Percentiles rank a stretch among this genome's conserved stretches.
Conservation (phyloP, 2,888 invertebrate genomes). For the Epistrophella euchroma region DNA sequence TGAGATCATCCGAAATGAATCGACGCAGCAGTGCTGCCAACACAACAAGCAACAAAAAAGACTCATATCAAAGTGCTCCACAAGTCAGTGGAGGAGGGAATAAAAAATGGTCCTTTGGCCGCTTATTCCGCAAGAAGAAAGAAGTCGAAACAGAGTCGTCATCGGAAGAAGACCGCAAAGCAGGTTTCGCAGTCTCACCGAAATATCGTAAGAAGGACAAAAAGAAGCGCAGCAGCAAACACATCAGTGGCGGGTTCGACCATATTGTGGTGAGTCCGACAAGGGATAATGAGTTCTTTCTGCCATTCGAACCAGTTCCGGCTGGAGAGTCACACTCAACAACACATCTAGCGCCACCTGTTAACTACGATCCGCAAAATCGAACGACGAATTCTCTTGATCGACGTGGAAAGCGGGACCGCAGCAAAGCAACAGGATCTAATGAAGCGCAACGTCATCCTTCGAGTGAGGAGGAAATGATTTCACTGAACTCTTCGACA, state of each 20-base stretch:
- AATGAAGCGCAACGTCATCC: conserved; percentile 73
- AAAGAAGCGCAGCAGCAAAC: conserved; percentile 85
- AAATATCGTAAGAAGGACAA: conserved; percentile 81
- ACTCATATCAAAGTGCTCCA: conserved; percentile 84
- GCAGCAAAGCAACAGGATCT: conserved; percentile 30
- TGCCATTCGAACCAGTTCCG: conserved; percentile 81
- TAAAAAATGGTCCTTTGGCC: conserved; percentile 92
- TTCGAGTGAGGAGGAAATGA: conserved; percentile 83
- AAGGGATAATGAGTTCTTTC: conserved; percentile 84
- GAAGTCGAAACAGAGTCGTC: conserved; percentile 84
- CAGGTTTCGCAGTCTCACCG: conserved; percentile 81
- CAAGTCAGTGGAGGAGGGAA: conserved; percentile 77
- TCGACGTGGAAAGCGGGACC: conserved; percentile 77
- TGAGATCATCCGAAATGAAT: conserved; percentile 77
- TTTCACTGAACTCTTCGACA: conserved; percentile 88
- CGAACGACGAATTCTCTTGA: conserved; percentile 80
- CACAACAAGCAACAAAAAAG: conserved; percentile 73
- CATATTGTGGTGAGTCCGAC: conserved; percentile 86
- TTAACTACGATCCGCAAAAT: conserved; percentile 76
- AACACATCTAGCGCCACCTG: conserved; percentile 45
- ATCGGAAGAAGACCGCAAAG: conserved; percentile 84
- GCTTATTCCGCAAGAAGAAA: conserved; percentile 90
- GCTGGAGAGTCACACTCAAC: conserved; percentile 58
- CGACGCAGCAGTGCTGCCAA: conserved; percentile 76
- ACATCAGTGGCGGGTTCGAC: conserved; percentile 86